Evolutionary conservation across 1,140 invertebrate species (phyloP), one percentile per base, ranked within the genome.

Genomic region (Chironomus striatipennis): DNA sequence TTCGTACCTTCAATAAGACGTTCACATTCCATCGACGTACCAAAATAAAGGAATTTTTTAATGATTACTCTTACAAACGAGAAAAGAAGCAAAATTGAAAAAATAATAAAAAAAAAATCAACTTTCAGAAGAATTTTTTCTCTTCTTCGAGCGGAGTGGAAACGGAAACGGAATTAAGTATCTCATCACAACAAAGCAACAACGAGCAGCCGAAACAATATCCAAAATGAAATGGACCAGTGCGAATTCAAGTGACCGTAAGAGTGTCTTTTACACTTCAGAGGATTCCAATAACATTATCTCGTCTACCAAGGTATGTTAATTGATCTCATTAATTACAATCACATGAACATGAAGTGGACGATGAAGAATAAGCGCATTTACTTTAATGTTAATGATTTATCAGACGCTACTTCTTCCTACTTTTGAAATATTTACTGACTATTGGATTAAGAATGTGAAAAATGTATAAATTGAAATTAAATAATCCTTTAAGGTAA

Each of bases 181-280:
- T 34, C 1, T 57, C 47, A n/a, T 57, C 47, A 57, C 47, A 70
- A 21, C 65, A 20, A 70, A 70, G 65, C 65, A 70, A 70, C 17
- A 5, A 34, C n/a, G 47, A 57, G 47, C 47, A 57, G 47, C 47
- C 12, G 47, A 34, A 34, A 57, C 2, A 57, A 57, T 57, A 57
- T 10, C 65, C 5, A 70, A 17, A 21, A 70, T 70, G 65, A 70
- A 70, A 70, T 70, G 65, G 65, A 70, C 65, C 20, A 70, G 65
- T 21, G 65, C 65, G 6, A 70, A 70, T 70, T 70, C 65, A 70
- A 70, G 17, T 70, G 65, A 70, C 65, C 65, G 65, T 10, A 70
- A 70, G 18, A 70, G 65, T 70, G 65, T 70, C 65, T 70, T 70
- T 70, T 70, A 70, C 17, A 70, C 65, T 8, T 70, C 65, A 70